Evolutionary conservation across 2,113 vertebrate species (phyloP), one percentile per base, ranked within the genome.

Genomic region (Meriones unguiculatus): DNA sequence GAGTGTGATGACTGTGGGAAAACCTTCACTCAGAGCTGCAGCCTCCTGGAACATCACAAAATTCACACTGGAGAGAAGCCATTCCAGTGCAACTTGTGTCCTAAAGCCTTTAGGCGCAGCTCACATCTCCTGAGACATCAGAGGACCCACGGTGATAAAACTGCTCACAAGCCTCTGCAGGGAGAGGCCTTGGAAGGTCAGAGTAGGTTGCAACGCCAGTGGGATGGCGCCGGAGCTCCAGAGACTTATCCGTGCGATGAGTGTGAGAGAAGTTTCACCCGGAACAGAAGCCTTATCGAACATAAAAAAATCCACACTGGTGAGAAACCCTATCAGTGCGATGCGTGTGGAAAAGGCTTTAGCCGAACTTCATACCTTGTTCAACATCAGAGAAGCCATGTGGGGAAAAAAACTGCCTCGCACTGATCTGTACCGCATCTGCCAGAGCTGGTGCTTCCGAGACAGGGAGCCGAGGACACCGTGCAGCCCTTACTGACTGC

Each of bases 101-200:
- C 90, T 32, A 97, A 96, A 64, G 87, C 96, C 32, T 97, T 97
- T 54, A 65, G 96, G 82, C 59, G 95, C 35, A 97, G 54, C 81
- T 97, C 96, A 28, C 96, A 97, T 94, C 97, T 97, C 78, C 54
- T 93, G 38, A 89, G 96, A 87, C 96, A 97, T 30, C 96, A 97
- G 65, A 81, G 93, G 96, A n/a, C 89, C 96, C 97, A 96, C 1
- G 38, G 72, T 3, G 57, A 86, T 28, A 89, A 62, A 93, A 32
- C 35, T 18, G 14, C n/a, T 18, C 89, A 46, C 64, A 35, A 90
- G 46, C 76, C 65, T 59, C 41, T 82, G 8, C 38, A 0, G 11
- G 30, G 80, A 64, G 76, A 59, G 50, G 30, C 30, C 73, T 90
- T 89, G 87, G 72, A 82, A 91, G 22, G 59, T 35, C 76, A 35